These are phyloP conservation scores for Eulemur albifrons DNA, from an alignment of 2,797 vertebrate species.

Conservation along the genomic window DNA sequence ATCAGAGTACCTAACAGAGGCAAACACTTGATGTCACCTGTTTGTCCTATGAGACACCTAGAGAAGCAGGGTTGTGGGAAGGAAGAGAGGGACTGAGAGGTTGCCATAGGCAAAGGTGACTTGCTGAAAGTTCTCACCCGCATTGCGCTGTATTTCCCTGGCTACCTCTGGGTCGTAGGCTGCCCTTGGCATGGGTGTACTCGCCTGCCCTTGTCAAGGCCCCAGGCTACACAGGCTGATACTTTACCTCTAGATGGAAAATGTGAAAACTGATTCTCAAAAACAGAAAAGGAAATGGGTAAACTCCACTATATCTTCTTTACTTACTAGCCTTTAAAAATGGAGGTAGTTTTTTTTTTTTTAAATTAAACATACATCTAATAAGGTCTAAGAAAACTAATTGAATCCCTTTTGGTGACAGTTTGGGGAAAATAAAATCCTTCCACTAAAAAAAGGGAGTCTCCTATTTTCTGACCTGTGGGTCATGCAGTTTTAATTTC, in stretches of 20 bases:
- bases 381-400: not conserved
- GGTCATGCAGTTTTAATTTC: constrained; percentile 68
- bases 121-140: not conserved
- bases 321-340: not conserved
- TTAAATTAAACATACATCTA: not conserved
- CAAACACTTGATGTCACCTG: constrained; percentile 59
- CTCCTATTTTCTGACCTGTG: constrained; percentile 64
- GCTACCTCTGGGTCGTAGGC: not conserved
- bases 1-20: constrained; percentile 70
- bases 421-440: constrained; percentile 58
- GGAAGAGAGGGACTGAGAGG: not conserved
- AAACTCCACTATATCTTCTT: not conserved
- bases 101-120: not conserved
- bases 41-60: not conserved
- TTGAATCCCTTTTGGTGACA: constrained; percentile 8
- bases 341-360: not conserved
- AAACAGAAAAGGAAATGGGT: not conserved
- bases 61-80: not conserved
- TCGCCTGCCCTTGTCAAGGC: not conserved
- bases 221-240: not conserved
- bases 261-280: not conserved
- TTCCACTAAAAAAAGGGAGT: constrained; percentile 54
- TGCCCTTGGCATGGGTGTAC: not conserved
- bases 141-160: rapidly evolving
- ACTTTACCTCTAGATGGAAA: not conserved